These are phyloP conservation scores for Lissocephala sabroskyi DNA, from an alignment of 2,888 invertebrate genomes.

Conservation along the genomic window DNA sequence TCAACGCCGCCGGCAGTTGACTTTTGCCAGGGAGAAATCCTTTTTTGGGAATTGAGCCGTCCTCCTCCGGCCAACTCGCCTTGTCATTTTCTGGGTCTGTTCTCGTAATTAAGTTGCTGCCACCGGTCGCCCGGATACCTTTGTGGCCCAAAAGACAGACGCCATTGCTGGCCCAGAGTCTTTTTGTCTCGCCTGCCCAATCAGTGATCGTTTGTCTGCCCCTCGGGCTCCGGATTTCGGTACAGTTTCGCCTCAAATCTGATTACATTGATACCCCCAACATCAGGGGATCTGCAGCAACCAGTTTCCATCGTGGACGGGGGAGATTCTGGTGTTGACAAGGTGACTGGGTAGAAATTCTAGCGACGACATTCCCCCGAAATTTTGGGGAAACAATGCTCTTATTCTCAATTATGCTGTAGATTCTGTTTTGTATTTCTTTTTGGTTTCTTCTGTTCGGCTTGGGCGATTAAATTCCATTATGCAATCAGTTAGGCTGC, in stretches of 20 bases:
- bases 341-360: too few species aligned
- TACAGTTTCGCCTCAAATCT: constrained; percentile 47
- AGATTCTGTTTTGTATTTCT: too few species aligned
- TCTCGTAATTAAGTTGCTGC: neutral
- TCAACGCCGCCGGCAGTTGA: neutral
- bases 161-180: too few species aligned
- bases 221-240: constrained; percentile 11
- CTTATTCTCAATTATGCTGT: constrained; percentile 65
- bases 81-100: constrained; percentile 23
- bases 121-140: too few species aligned
- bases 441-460: constrained; percentile 22
- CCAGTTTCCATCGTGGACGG: constrained; percentile 5
- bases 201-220: constrained; percentile 31
- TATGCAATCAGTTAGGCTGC: constrained; percentile 59
- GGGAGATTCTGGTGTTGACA: too few species aligned
- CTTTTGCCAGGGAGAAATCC: neutral
- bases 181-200: too few species aligned
- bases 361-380: constrained; percentile 30
- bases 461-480: constrained; percentile 51
- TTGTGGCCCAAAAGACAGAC: too few species aligned
- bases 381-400: constrained; percentile 32
- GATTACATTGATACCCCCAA: constrained; percentile 56
- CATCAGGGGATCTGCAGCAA: constrained; percentile 16
- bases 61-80: constrained; percentile 24
- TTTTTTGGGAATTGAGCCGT: constrained; percentile 1